Evolutionary conservation across 2,797 vertebrate species (phyloP).

Genomic region (Microctenopoma lineatum): DNA sequence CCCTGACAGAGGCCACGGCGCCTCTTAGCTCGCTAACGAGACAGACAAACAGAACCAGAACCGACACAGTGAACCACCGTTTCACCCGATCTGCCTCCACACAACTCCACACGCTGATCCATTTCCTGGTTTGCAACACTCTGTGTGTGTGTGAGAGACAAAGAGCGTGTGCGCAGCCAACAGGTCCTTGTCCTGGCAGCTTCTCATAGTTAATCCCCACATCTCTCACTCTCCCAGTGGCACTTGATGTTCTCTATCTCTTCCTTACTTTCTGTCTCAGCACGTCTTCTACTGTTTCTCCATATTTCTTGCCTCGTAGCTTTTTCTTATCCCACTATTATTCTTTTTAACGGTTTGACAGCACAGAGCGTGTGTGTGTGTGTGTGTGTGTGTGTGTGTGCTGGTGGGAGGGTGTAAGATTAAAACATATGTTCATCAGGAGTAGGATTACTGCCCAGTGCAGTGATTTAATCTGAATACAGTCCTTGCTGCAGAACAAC

Average conservation of each 20-base stretch:
- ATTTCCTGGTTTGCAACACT: slow-evolving; percentile 36
- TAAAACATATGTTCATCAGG: slow-evolving; percentile 71
- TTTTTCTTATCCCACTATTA: neutral
- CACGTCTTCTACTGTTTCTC: neutral
- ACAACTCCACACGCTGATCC: slow-evolving; percentile 60
- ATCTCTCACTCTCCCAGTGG: slow-evolving; percentile 16
- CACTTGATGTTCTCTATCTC: slow-evolving; percentile 12
- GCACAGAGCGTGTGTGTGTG: neutral
- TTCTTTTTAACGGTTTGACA: neutral
- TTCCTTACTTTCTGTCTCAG: slow-evolving; percentile 3
- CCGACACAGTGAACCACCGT: slow-evolving; percentile 51
- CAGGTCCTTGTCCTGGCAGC: slow-evolving; percentile 53
- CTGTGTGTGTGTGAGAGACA: neutral
- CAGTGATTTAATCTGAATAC: slow-evolving; percentile 61
- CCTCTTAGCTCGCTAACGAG: slow-evolving; percentile 63
- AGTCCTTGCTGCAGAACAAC: slow-evolving; percentile 40
- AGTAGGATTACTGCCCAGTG: slow-evolving; percentile 61
- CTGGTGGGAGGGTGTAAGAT: slow-evolving; percentile 25
- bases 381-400: neutral
- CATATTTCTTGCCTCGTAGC: neutral
- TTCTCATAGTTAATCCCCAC: slow-evolving; percentile 51
- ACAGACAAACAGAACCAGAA: slow-evolving; percentile 15
- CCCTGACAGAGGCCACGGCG: neutral
- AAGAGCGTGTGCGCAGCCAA: slow-evolving; percentile 29
- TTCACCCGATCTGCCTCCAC: slow-evolving; percentile 55